These are phyloP conservation scores for Leptura quadrifasciata DNA, from an alignment of 2,888 invertebrate genomes.

Conservation along the genomic window DNA sequence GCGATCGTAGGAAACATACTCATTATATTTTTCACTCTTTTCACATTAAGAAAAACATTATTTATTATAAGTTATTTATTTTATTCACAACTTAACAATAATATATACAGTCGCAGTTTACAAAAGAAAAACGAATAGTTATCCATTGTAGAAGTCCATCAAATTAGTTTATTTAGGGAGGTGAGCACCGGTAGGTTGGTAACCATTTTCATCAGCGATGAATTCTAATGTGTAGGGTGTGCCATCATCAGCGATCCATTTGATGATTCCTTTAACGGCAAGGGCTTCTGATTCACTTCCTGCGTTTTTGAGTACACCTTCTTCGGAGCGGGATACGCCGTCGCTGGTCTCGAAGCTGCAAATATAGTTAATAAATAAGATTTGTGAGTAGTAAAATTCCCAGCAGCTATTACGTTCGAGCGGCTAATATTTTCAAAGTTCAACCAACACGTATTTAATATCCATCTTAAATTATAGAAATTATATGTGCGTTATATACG, in stretches of 20 bases:
- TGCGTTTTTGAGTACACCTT: constrained; percentile 78
- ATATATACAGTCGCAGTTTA: constrained; percentile 16
- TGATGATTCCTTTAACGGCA: constrained; percentile 79
- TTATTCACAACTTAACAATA: constrained; percentile 24
- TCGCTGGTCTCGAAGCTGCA: constrained; percentile 81
- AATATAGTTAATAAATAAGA: constrained; percentile 26
- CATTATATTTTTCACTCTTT: too few relatives aligned
- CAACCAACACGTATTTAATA: too few relatives aligned
- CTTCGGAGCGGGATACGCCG: constrained; percentile 76
- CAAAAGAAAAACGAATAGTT: not conserved
- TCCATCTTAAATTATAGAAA: too few relatives aligned
- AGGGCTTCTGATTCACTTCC: constrained; percentile 80
- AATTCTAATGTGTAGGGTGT: constrained; percentile 79
- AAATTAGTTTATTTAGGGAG: constrained; percentile 66
- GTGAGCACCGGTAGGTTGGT: constrained; percentile 76
- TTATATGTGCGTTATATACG: too few relatives aligned
- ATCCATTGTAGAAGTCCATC: not conserved
- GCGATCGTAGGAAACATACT: too few relatives aligned
- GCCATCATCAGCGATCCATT: constrained; percentile 79
- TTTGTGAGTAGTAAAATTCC: not conserved
- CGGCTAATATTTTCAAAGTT: not conserved
- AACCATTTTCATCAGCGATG: constrained; percentile 80
- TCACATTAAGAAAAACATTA: not conserved
- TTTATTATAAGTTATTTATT: not conserved
- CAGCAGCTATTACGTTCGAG: not conserved